Evolutionary conservation across 2,888 invertebrate species (phyloP).

Genomic region (Dryococelus australis): DNA sequence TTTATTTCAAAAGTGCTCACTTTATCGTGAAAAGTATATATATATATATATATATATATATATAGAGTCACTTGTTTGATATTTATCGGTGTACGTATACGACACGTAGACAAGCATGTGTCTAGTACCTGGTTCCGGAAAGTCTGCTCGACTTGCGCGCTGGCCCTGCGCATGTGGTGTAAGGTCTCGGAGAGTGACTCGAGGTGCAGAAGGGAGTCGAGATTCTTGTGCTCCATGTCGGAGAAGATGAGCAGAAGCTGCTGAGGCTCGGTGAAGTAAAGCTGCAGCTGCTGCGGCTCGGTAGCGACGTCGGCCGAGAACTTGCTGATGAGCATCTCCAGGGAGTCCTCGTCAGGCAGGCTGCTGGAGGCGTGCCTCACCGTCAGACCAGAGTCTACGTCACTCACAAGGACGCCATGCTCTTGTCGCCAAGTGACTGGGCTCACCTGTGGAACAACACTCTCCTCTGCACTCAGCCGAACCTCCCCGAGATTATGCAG

Average conservation of each 20-base stretch:
- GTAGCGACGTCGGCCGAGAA: neutral
- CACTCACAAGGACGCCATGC: neutral
- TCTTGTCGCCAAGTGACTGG: neutral
- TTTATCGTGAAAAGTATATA: no score
- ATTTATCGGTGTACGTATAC: no score
- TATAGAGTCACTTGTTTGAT: no score
- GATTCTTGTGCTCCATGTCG: slow-evolving; percentile 68
- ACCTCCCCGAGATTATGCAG: no score
- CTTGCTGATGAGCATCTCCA: neutral
- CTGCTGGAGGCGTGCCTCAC: neutral
- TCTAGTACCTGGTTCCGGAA: neutral
- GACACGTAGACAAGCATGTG: no score
- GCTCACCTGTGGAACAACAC: neutral
- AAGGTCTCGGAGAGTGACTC: slow-evolving; percentile 65
- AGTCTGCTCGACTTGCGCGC: neutral
- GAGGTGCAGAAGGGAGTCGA: slow-evolving; percentile 68
- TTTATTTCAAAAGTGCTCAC: no score
- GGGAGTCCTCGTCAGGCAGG: neutral
- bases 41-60: no score
- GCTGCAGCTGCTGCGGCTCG: slow-evolving; percentile 42
- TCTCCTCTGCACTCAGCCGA: no score
- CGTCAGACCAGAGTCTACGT: neutral
- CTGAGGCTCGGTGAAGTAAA: slow-evolving; percentile 65
- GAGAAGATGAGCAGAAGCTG: slow-evolving; percentile 67
- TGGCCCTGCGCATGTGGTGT: slow-evolving; percentile 56